Evolutionary conservation across 2,113 vertebrate species (phyloP).

Genomic region (Candoia aspera): DNA sequence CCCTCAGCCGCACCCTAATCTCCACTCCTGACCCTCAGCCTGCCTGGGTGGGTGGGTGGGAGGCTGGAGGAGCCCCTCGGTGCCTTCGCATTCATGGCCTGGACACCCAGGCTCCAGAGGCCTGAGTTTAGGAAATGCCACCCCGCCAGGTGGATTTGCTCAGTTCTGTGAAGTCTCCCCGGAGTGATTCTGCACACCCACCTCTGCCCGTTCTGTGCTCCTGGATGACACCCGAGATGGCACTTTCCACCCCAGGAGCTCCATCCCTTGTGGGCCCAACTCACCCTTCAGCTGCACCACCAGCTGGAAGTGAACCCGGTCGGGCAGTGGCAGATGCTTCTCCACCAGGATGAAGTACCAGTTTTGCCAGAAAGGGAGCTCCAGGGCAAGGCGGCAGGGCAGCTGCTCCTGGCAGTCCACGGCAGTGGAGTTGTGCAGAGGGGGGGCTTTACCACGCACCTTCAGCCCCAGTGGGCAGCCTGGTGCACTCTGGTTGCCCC

Average conservation of each 20-base stretch:
- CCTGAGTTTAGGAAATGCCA: background rate
- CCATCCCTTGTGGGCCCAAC: background rate
- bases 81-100: too few relatives aligned
- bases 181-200: background rate
- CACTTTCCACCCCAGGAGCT: background rate
- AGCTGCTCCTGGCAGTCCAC: conserved; percentile 82
- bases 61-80: background rate
- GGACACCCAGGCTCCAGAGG: background rate
- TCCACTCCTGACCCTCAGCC: background rate
- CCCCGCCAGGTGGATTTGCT: background rate
- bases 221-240: accelerated
- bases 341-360: conserved; percentile 98
- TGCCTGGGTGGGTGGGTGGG: background rate
- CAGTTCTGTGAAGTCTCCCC: background rate
- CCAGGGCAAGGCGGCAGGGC: conserved; percentile 83
- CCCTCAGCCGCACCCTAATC: background rate
- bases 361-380: conserved; percentile 90
- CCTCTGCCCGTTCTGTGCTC: background rate
- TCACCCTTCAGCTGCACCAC: conserved; percentile 31
- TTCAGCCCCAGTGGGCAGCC: conserved; percentile 88
- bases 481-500: conserved; percentile 70
- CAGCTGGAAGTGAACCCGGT: conserved; percentile 83
- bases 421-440: conserved; percentile 92
- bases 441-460: conserved; percentile 90
- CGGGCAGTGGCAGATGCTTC: conserved; percentile 74